Base-by-base conservation (phyloP, 1,140 invertebrate species). In the Scaptomyza pallida region DNA sequence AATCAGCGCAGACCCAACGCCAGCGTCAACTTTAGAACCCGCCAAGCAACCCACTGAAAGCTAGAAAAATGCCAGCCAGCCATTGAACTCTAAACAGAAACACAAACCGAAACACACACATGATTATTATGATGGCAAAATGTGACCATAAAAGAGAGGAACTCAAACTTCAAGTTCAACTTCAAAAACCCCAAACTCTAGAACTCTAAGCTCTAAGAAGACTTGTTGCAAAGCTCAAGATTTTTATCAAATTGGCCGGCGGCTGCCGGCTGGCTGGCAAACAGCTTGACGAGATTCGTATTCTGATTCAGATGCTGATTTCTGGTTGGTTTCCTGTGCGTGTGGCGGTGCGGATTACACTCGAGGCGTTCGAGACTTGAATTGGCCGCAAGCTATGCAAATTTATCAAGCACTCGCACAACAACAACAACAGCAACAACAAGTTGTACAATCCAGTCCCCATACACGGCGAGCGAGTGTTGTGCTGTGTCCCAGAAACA, bases 401-500 rank as follows among this genome's bases (percentile, higher is more conserved):
- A 85, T 85, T 88, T 79, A 88, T 81, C 82, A 82, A 44, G 37
- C 56, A 64, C 37, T 54, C 52, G 33, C 15, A 54, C 26, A n/a
- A 21, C 17, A 37, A 45, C 26, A 30, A 33, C 43, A 30, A 23
- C 26, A 26, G 23, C 26, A n/a, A 21, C 17, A 23, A 45, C 43
- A 30, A 23, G 6, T 30, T 30, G 26, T 30, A 30, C 48, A 47
- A 45, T 47, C 43, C 65, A 69, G 44, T 44, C 13, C 44, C 67
- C 26, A 30, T 30, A 56, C 35, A 63, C 35, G 4, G 10, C 26
- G 2, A 64, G 40, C 41, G n/a, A n/a, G n/a, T n/a, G n/a, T n/a
- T 15, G 44, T 80, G 81, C 56, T 80, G 81, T 60, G 81, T 60
- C 82, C 82, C 59, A 81, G 64, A 86, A 86, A 85, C 81, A 86